Conservation (phyloP, 2,888 invertebrate species). For the Halocaridina rubra region DNA sequence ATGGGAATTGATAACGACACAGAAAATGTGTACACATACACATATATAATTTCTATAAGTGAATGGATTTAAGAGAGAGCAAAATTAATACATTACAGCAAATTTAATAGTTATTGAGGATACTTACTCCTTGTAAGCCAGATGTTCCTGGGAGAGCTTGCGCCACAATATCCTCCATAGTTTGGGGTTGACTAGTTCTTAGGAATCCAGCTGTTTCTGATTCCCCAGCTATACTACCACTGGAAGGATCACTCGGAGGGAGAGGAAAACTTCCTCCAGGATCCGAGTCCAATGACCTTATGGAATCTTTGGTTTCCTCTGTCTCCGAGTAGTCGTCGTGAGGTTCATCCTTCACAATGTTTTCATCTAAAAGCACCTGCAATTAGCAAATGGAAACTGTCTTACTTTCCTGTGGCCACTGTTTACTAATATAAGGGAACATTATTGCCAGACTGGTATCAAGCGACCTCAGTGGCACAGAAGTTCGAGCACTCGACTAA, state of each 20-base stretch:
- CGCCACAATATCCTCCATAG: slow-evolving; percentile 58
- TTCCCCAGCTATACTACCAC: background rate
- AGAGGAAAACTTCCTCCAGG: slow-evolving; percentile 16
- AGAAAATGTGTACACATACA: too few relatives aligned
- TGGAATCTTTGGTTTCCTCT: slow-evolving; percentile 43
- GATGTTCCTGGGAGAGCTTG: slow-evolving; percentile 59
- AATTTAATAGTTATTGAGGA: too few relatives aligned
- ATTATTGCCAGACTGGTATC: too few relatives aligned
- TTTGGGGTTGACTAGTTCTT: slow-evolving; percentile 50
- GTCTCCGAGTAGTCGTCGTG: slow-evolving; percentile 40
- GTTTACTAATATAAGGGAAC: too few relatives aligned
- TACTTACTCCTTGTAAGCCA: slow-evolving; percentile 61
- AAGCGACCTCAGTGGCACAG: too few relatives aligned
- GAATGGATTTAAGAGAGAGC: too few relatives aligned
- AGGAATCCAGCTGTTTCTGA: slow-evolving; percentile 5
- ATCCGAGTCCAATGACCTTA: slow-evolving; percentile 25
- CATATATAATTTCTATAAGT: too few relatives aligned
- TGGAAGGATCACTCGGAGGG: background rate
- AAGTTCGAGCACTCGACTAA: too few relatives aligned
- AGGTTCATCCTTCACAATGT: slow-evolving; percentile 44
- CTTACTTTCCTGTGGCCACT: too few relatives aligned
- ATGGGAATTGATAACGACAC: too few relatives aligned
- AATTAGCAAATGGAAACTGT: background rate
- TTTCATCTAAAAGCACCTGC: slow-evolving; percentile 40
- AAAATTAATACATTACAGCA: too few relatives aligned